These are phyloP conservation scores for Napeogenes sylphis DNA, from an alignment of 2,888 invertebrate species.

Conservation along the genomic window DNA sequence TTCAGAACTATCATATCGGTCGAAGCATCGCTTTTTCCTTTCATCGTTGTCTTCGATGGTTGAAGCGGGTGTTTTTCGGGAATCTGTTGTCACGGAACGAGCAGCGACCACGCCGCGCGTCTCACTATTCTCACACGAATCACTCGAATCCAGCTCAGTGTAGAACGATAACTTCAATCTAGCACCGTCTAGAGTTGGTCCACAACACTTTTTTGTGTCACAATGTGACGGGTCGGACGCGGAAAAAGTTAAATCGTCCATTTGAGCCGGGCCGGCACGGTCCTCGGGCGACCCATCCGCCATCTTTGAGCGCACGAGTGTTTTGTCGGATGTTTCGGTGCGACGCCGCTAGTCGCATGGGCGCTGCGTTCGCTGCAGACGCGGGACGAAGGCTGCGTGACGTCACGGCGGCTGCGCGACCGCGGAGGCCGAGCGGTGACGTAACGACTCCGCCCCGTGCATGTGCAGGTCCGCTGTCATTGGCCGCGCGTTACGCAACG, in stretches of 20 bases:
- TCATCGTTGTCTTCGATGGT: slow-evolving; percentile 71
- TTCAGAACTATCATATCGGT: slow-evolving; percentile 95
- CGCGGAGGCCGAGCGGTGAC: slow-evolving; percentile 70
- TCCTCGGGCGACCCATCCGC: slow-evolving; percentile 86
- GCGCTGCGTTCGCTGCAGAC: slow-evolving; percentile 60
- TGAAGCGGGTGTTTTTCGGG: slow-evolving; percentile 60
- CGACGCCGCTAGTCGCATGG: slow-evolving; percentile 54
- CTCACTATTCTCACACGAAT: slow-evolving; percentile 77
- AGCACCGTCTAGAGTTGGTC: slow-evolving; percentile 59
- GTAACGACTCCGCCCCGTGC: slow-evolving; percentile 76
- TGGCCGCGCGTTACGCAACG: slow-evolving; percentile 75
- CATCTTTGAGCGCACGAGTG: slow-evolving; percentile 87
- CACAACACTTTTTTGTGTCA: slow-evolving; percentile 78
- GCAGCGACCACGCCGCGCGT: slow-evolving; percentile 66
- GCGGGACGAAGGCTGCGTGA: slow-evolving; percentile 56
- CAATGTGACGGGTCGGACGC: slow-evolving; percentile 68
- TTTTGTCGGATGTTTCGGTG: slow-evolving; percentile 67
- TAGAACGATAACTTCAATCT: slow-evolving; percentile 71
- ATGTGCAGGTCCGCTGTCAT: slow-evolving; percentile 73
- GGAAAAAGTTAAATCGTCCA: slow-evolving; percentile 76
- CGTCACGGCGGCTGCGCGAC: slow-evolving; percentile 76
- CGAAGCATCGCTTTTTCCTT: slow-evolving; percentile 90
- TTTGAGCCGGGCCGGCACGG: slow-evolving; percentile 78
- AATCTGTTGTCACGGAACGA: slow-evolving; percentile 53
- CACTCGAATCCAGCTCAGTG: slow-evolving; percentile 71